Percentiles rank a stretch among this genome's conserved stretches.
These are phyloP conservation scores for Dendrolimus punctatus DNA, from an alignment of 1,140 invertebrate genomes.

Conservation along the genomic window DNA sequence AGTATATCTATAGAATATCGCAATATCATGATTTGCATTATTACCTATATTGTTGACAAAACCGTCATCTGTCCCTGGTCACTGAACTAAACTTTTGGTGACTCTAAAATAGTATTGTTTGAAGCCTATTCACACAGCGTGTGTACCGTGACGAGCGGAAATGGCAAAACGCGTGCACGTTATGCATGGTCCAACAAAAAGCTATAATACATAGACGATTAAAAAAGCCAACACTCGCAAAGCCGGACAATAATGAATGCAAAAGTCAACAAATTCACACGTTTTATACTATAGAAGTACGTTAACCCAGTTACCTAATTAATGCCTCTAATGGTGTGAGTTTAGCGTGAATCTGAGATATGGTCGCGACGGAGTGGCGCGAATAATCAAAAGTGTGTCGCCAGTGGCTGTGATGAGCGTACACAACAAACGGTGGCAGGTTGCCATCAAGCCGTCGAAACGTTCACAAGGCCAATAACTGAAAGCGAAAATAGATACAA, in stretches of 20 bases:
- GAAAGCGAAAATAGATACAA: constrained; percentile 55
- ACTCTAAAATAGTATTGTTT: constrained; percentile 52
- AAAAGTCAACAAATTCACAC: constrained; percentile 33
- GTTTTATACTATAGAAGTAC: constrained; percentile 42
- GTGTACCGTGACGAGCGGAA: constrained; percentile 56
- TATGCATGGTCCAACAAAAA: constrained; percentile 19
- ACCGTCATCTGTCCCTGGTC: constrained; percentile 46
- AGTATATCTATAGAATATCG: too few species aligned
- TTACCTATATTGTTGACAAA: constrained; percentile 1
- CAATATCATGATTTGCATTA: too few species aligned
- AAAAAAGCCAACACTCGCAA: constrained; percentile 14
- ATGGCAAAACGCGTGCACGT: constrained; percentile 39
- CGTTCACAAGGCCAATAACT: constrained; percentile 56
- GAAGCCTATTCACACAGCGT: constrained; percentile 49
- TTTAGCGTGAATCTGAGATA: constrained; percentile 14
- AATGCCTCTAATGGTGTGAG: constrained; percentile 52
- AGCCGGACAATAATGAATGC: constrained; percentile 19
- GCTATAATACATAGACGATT: constrained; percentile 8
- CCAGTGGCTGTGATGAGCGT: constrained; percentile 15
- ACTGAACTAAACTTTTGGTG: constrained; percentile 46
- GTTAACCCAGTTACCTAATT: constrained; percentile 63
- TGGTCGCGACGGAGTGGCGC: constrained; percentile 20
- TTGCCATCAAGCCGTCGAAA: constrained; percentile 47
- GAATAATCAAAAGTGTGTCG: constrained; percentile 45
- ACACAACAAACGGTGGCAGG: constrained; percentile 57